Conservation (phyloP, 2,888 invertebrate genomes). For the Caenorhabditis parvicauda region DNA sequence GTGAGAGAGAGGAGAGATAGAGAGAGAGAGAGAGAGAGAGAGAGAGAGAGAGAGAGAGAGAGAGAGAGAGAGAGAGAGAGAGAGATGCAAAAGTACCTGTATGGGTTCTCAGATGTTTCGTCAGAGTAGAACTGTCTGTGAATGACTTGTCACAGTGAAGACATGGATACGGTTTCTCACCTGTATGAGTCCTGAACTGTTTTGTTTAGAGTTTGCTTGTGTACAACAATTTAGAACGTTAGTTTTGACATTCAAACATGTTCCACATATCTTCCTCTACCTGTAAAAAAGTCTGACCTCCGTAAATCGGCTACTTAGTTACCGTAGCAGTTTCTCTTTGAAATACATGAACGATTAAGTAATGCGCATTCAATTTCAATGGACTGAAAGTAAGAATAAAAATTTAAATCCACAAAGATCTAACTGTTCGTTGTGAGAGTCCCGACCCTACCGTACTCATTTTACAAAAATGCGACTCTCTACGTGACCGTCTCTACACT, state of each 20-base stretch:
- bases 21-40: background rate
- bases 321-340: too few species aligned
- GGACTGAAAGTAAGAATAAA: too few species aligned
- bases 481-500: background rate
- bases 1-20: background rate
- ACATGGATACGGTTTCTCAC: slow-evolving; percentile 88
- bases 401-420: too few species aligned
- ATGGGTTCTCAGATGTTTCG: slow-evolving; percentile 89
- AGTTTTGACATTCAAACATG: background rate
- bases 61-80: background rate
- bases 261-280: background rate
- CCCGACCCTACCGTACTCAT: too few species aligned
- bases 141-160: slow-evolving; percentile 95
- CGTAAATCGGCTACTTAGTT: too few species aligned
- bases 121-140: slow-evolving; percentile 95
- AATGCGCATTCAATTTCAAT: too few species aligned
- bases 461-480: background rate
- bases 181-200: slow-evolving; percentile 80
- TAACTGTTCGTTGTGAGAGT: too few species aligned
- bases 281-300: too few species aligned
- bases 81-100: slow-evolving; percentile 75
- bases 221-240: background rate
- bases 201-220: background rate
- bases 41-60: background rate
- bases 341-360: too few species aligned